Evolutionary conservation across 2,797 vertebrate genomes (phyloP), one percentile per base, ranked within the genome.

Genomic region (Typhlichthys eigenmanni): DNA sequence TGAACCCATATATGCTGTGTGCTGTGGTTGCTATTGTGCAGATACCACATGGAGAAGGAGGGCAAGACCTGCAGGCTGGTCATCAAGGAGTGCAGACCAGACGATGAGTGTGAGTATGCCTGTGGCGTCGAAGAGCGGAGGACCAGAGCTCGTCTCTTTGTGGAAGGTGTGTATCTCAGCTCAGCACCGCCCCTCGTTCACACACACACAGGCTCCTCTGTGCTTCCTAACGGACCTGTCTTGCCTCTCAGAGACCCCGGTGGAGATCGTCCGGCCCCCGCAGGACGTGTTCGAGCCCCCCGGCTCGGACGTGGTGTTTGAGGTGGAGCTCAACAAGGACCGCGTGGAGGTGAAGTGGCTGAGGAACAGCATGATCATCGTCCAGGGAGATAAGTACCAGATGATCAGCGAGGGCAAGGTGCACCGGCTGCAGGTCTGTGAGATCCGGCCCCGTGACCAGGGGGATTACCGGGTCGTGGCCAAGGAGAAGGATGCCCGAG

Each of bases 341-440:
- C 91, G 95, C 58, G 97, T 99, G 76, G 96, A 98, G 61, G 95
- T 99, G 52, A 98, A 95, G 68, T 99, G 98, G 98, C 87, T 98
- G 84, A 95, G 96, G 83, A 99, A 99, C 86, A 99, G 98, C 79
- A 99, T 99, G 96, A 92, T 98, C 64, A 94, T 99, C 0, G 90
- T 98, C 76, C 97, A 98, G 79, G 96, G 98, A 84, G 98, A 99
- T 86, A 99, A 99, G 80, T 96, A 98, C 86, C 97, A 98, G 90
- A 99, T 99, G 97, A 96, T 98, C 90, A 98, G 96, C 69, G 97
- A 98, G 85, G 95, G 94, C 58, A 99, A 97, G 76, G 73, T 96
- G 66, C 97, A 99, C 80, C 90, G 97, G 60, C 89, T 99, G 53
- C 97, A 99, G 82, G 92, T 99, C 60, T 99, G 97, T 58, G 95